These are phyloP conservation scores for Cladorhizidae sp. DNA, from an alignment of 37 sponge, comb jelly and placozoan genomes.

Conservation along the genomic window DNA sequence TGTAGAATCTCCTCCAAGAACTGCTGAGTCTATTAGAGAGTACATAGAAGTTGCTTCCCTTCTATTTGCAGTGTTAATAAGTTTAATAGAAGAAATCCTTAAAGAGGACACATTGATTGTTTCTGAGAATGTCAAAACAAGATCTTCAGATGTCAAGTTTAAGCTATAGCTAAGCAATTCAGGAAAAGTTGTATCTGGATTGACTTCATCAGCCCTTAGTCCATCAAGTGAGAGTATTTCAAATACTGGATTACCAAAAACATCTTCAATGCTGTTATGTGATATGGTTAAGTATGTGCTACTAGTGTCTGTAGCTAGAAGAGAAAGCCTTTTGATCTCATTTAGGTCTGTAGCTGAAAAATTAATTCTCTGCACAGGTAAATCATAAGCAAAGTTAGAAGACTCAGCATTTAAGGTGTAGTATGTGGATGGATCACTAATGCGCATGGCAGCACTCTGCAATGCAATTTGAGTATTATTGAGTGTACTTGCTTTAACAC, in stretches of 20 bases:
- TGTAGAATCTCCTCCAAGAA: conserved; percentile 74
- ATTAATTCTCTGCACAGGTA: conserved; percentile 39
- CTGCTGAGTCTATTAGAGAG: conserved; percentile 50
- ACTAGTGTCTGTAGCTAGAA: conserved; percentile 43
- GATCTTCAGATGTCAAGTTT: conserved; percentile 64
- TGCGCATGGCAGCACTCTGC: conserved; percentile 31
- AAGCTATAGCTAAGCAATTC: conserved; percentile 41
- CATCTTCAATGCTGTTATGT: conserved; percentile 45
- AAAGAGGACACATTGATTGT: conserved; percentile 78
- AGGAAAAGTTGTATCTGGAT: conserved; percentile 54
- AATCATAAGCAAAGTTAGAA: conserved; percentile 39
- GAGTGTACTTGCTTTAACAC: conserved; percentile 69
- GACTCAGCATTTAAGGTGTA: conserved; percentile 62
- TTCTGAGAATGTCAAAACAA: conserved; percentile 72
- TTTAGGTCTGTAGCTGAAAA: conserved; percentile 68
- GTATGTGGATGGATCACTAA: conserved; percentile 39
- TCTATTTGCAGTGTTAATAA: conserved; percentile 33
- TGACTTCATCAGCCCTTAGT: conserved; percentile 24
- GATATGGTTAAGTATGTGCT: conserved; percentile 58
- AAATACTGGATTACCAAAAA: conserved; percentile 67
- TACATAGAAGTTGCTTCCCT: conserved; percentile 16
- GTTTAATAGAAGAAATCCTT: conserved; percentile 38
- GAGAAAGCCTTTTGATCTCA: conserved; percentile 71
- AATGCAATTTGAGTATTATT: conserved; percentile 73
- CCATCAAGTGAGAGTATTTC: conserved; percentile 2